These are phyloP conservation scores for Callopanchax toddi DNA, from an alignment of 2,113 vertebrate species.

Conservation along the genomic window DNA sequence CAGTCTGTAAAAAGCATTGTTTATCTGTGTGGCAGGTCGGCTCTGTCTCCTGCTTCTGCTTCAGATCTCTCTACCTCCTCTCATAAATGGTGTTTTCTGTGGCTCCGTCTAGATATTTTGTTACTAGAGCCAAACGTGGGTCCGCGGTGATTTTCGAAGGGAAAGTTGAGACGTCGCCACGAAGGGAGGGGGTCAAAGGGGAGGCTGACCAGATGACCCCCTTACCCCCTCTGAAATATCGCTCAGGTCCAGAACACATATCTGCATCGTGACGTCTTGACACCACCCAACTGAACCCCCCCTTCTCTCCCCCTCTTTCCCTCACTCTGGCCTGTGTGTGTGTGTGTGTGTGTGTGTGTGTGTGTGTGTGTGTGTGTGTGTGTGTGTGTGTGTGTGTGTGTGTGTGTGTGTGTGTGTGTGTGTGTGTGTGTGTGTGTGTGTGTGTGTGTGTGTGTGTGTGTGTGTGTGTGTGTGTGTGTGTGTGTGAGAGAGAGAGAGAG, in stretches of 20 bases:
- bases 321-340: conserved; percentile 58
- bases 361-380: too few species aligned
- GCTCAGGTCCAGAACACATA: conserved; percentile 81
- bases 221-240: conserved; percentile 75
- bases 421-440: conserved; percentile 11
- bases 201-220: conserved; percentile 76
- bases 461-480: background rate
- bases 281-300: conserved; percentile 62
- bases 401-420: conserved; percentile 45
- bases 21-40: conserved; percentile 30
- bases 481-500: too few species aligned
- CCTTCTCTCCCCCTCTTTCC: conserved; percentile 21
- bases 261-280: conserved; percentile 83
- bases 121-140: conserved; percentile 79
- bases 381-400: background rate
- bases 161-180: conserved; percentile 76
- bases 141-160: conserved; percentile 75
- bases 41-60: conserved; percentile 42
- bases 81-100: conserved; percentile 67
- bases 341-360: conserved; percentile 28
- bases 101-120: conserved; percentile 81
- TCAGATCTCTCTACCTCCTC: conserved; percentile 49
- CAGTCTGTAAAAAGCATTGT: conserved; percentile 15
- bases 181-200: conserved; percentile 74
- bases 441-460: too few species aligned